Evolutionary conservation across 2,113 vertebrate species (phyloP).

Genomic region (Anolis sagrei): DNA sequence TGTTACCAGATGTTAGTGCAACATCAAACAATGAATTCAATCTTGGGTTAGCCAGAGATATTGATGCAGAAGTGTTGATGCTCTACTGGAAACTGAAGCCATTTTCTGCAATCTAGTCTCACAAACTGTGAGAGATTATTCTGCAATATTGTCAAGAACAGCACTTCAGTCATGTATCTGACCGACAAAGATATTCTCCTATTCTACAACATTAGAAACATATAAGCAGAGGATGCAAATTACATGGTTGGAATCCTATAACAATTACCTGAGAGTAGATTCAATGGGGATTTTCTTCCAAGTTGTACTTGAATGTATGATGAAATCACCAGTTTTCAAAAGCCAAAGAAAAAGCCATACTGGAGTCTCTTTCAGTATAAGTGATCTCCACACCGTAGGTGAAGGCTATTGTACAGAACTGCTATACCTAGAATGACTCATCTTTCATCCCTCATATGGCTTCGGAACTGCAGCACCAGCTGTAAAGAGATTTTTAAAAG

Average conservation of each 20-base stretch:
- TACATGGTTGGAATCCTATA: neutral
- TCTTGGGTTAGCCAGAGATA: neutral
- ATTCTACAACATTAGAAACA: neutral
- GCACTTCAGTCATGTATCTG: neutral
- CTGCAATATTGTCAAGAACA: neutral
- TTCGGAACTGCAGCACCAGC: neutral
- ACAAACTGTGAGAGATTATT: neutral
- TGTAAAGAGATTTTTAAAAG: conserved; percentile 10
- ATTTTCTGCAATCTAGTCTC: neutral
- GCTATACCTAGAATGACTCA: neutral
- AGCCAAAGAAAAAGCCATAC: neutral
- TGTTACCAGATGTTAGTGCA: neutral
- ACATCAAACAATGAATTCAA: neutral
- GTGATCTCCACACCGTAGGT: neutral
- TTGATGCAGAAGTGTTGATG: neutral
- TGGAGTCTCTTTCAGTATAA: neutral
- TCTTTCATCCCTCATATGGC: neutral
- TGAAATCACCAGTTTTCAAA: neutral
- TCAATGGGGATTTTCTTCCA: neutral
- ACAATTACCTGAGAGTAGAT: neutral
- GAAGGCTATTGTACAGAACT: neutral
- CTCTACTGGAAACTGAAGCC: neutral
- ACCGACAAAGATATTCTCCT: neutral
- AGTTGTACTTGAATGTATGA: neutral
- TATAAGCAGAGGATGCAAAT: neutral